Percentiles rank a stretch among this genome's conserved stretches.
Evolutionary conservation across 2,888 invertebrate species (phyloP).

Genomic region (Pardosa pseudoannulata): DNA sequence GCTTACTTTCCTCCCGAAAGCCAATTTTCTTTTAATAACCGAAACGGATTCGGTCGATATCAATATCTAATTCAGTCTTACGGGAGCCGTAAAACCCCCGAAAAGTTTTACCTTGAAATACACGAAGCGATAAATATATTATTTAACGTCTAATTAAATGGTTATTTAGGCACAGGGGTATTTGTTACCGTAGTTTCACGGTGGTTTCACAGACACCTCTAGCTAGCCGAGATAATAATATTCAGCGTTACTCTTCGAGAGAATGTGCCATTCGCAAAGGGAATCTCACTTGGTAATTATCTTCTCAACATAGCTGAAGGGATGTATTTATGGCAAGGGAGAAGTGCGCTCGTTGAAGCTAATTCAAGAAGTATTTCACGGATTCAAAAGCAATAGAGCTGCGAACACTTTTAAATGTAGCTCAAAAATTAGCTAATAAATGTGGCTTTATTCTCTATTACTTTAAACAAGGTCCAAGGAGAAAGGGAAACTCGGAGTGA

Average conservation of each 20-base stretch:
- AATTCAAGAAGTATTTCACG: not conserved
- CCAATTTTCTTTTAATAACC: not conserved
- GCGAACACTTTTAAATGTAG: not conserved
- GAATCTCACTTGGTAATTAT: slow-evolving; percentile 33
- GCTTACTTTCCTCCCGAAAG: not conserved
- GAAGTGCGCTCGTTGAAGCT: not conserved
- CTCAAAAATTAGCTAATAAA: not conserved
- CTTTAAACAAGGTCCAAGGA: not conserved
- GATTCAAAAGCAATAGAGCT: not conserved
- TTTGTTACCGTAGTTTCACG: slow-evolving; percentile 10
- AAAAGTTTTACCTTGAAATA: not conserved
- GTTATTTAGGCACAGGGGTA: slow-evolving; percentile 35
- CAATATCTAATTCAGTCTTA: not conserved
- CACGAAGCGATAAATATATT: slow-evolving; percentile 23
- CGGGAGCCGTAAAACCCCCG: not conserved
- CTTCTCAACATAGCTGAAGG: slow-evolving; percentile 23
- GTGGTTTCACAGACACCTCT: slow-evolving; percentile 14
- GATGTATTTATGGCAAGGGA: slow-evolving; percentile 25
- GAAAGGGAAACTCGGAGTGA: not conserved
- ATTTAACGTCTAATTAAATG: slow-evolving; percentile 49
- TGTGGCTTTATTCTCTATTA: not conserved
- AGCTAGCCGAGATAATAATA: slow-evolving; percentile 3
- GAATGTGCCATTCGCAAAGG: slow-evolving; percentile 3
- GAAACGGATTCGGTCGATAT: not conserved
- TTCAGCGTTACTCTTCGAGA: slow-evolving; percentile 3